A percentile compares a stretch with the other conserved stretches of the same genome.
These are phyloP conservation scores for Latheticus oryzae DNA, from an alignment of 2,888 invertebrate species.

Conservation along the genomic window DNA sequence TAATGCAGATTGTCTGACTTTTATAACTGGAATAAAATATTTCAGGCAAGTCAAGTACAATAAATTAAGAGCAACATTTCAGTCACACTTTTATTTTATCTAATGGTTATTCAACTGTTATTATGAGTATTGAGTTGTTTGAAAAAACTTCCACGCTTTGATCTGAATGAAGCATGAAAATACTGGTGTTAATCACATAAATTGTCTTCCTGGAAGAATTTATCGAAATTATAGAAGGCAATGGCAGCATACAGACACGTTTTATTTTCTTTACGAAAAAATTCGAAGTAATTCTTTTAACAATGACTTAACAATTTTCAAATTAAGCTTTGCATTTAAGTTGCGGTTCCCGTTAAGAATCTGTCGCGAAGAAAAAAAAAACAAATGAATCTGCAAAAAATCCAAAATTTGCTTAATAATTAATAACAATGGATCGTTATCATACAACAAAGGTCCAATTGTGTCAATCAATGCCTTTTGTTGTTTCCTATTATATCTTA, in stretches of 20 bases:
- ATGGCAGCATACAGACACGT: no score
- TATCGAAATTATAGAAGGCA: no score
- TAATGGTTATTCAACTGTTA: slow-evolving; percentile 28
- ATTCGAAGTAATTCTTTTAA: slow-evolving; percentile 33
- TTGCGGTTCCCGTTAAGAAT: slow-evolving; percentile 36
- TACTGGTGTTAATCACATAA: slow-evolving; percentile 19
- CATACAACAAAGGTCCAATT: slow-evolving; percentile 14
- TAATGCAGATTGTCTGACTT: no score
- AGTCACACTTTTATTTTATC: neutral
- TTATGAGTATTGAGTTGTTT: slow-evolving; percentile 13
- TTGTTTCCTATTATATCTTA: slow-evolving; percentile 12
- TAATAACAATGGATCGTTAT: slow-evolving; percentile 23
- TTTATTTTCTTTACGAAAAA: slow-evolving; percentile 35
- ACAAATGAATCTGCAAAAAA: slow-evolving; percentile 4
- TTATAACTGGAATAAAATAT: no score
- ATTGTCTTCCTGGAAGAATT: slow-evolving; percentile 35
- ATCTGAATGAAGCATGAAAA: slow-evolving; percentile 28
- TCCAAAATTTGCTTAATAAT: slow-evolving; percentile 15
- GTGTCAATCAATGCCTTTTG: slow-evolving; percentile 12
- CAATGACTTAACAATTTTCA: slow-evolving; percentile 34
- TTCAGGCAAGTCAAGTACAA: no score
- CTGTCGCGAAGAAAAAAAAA: slow-evolving; percentile 23
- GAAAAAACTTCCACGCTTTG: slow-evolving; percentile 30
- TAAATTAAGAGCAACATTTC: neutral
- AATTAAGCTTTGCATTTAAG: slow-evolving; percentile 28